Evolutionary conservation across 30 jellyfish, hydroid and myxozoan species (phyloP), one percentile per base, ranked within the genome.

Genomic region (Cassiopea andromeda): DNA sequence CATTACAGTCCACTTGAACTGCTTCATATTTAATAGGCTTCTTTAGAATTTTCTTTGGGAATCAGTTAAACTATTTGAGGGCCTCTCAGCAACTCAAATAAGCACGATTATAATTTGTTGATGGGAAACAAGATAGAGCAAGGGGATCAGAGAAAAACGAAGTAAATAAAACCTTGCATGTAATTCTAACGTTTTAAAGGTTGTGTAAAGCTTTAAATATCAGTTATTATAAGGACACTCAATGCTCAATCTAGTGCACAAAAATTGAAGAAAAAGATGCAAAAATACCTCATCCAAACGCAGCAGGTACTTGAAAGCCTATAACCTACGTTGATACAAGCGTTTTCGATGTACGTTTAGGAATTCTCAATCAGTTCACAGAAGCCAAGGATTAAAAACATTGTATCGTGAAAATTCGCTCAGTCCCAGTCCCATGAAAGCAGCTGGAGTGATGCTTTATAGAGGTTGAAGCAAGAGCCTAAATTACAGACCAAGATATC

Each of bases 361-460:
- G 27, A 70, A 19, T 38, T 19, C 27, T 70, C n/a, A 49, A 18
- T 70, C 54, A 70, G 73, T 0, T 64, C 73, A 64, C 8, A 64
- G 54, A 19, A 70, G 43, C 79, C 49, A 15, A 70, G 9, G 71
- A 75, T 75, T 6, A 47, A 75, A 75, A 75, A 75, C 54, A 70
- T 58, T 70, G 17, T 9, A 19, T 16, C 79, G 79, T 48, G 75
- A 18, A 12, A 49, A 77, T 17, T 77, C 73, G 71, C 38, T 77
- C 86, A 18, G 89, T 50, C 80, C 73, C 73, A 80, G 78, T 17
- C 61, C 72, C 15, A 61, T 48, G 49, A 73, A 19, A 76, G 60
- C 93, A 85, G 93, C 87, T 85, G 93, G 74, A 18, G 5, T 44
- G 81, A 18, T 61, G 82, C 84, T 15, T 74, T 85, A 84, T 69